Evolutionary conservation across 2,888 invertebrate species (phyloP).

Genomic region (Agrilus cyanescens): DNA sequence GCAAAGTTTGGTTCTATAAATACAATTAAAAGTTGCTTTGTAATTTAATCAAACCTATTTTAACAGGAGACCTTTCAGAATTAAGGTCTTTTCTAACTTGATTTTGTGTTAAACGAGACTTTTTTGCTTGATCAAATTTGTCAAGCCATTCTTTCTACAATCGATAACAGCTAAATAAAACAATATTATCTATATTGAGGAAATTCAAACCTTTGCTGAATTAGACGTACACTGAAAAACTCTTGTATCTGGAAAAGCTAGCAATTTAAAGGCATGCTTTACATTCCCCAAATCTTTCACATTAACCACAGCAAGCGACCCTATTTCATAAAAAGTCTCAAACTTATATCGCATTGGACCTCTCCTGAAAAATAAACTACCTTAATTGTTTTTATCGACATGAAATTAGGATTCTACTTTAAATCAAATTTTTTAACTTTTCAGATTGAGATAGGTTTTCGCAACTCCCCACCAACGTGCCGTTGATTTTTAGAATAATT

Average conservation of each 20-base stretch:
- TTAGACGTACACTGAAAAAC: slow-evolving; percentile 82
- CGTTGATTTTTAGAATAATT: no score
- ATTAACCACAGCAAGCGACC: slow-evolving; percentile 87
- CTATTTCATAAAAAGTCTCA: slow-evolving; percentile 73
- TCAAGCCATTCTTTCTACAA: slow-evolving; percentile 84
- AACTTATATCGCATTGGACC: slow-evolving; percentile 75
- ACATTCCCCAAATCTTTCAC: slow-evolving; percentile 81
- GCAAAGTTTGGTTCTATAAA: slow-evolving; percentile 7
- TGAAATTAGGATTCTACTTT: neutral
- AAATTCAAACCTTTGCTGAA: slow-evolving; percentile 33
- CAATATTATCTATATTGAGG: neutral
- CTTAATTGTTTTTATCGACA: slow-evolving; percentile 10
- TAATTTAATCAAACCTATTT: slow-evolving; percentile 37
- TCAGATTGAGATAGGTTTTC: no score
- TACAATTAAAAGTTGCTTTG: slow-evolving; percentile 32
- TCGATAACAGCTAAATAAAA: slow-evolving; percentile 11
- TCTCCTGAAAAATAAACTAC: slow-evolving; percentile 40
- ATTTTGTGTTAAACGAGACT: slow-evolving; percentile 57
- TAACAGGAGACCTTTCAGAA: slow-evolving; percentile 35
- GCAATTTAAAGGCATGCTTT: slow-evolving; percentile 85
- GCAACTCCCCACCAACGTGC: no score
- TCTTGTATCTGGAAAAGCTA: slow-evolving; percentile 87
- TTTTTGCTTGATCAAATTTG: slow-evolving; percentile 82
- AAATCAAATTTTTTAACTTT: neutral
- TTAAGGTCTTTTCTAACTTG: slow-evolving; percentile 36